Percentiles rank a stretch among this genome's conserved stretches.
These are phyloP conservation scores for Semicossyphus pulcher DNA, from an alignment of 2,113 vertebrate genomes.

Conservation along the genomic window DNA sequence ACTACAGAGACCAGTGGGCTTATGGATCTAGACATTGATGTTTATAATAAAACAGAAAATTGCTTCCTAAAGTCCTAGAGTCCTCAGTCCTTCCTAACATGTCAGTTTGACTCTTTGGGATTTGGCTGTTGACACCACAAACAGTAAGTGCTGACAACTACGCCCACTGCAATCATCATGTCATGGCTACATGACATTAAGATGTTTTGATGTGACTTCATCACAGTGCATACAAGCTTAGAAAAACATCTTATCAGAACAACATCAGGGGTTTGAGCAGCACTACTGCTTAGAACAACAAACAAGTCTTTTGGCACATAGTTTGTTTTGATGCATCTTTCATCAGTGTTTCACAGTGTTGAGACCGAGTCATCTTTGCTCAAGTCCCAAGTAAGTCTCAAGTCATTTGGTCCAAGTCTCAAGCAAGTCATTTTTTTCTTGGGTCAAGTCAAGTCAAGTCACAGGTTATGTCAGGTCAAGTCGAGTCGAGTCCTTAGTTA, in stretches of 20 bases:
- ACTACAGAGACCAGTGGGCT: background rate
- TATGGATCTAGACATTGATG: conserved; percentile 1
- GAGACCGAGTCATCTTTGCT: too few species aligned
- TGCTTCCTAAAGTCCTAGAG: background rate
- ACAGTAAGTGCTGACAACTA: background rate
- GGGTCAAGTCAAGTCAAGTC: too few species aligned
- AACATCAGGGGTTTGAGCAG: background rate
- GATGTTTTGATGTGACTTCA: background rate
- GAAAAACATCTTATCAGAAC: background rate
- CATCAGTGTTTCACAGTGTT: too few species aligned
- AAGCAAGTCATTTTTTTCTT: too few species aligned
- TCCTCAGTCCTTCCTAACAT: background rate
- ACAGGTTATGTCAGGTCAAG: too few species aligned
- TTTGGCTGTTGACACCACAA: background rate
- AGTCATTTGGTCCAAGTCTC: too few species aligned
- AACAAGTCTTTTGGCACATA: too few species aligned
- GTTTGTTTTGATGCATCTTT: too few species aligned
- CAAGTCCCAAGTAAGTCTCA: too few species aligned
- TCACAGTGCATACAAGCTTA: background rate
- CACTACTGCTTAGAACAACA: background rate
- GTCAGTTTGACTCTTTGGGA: background rate
- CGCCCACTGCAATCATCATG: background rate
- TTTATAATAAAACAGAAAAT: background rate
- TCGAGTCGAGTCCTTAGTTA: too few species aligned
- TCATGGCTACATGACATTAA: background rate